Evolutionary conservation across 2,797 vertebrate genomes (phyloP).

Genomic region (Fistularia tabacaria): DNA sequence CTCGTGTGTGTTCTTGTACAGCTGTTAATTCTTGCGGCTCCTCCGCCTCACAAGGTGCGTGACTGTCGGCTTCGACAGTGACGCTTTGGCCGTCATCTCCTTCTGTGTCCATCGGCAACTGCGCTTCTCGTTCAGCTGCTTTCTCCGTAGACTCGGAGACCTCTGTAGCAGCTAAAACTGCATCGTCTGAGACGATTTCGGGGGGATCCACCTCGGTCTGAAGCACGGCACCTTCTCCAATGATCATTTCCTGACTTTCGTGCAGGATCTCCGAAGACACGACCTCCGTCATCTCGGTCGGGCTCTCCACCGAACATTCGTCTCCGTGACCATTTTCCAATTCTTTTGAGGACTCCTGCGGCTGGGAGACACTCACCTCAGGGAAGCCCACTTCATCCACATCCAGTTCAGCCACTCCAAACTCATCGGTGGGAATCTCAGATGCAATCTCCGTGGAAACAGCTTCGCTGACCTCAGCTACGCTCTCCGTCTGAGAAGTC

Average conservation of each 20-base stretch:
- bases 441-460: constrained; percentile 49
- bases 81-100: constrained; percentile 12
- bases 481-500: constrained; percentile 39
- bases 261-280: constrained; percentile 4
- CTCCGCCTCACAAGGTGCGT: constrained; percentile 12
- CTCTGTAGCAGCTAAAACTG: constrained; percentile 6
- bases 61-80: constrained; percentile 1
- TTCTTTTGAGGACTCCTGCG: constrained; percentile 16
- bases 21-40: constrained; percentile 7
- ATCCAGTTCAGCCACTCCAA: constrained; percentile 34
- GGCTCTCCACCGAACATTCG: constrained; percentile 5
- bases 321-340: constrained; percentile 21
- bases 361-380: constrained; percentile 32
- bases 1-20: constrained; percentile 2
- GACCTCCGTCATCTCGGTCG: constrained; percentile 13
- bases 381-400: constrained; percentile 35
- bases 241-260: constrained; percentile 10
- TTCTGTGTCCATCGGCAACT: constrained; percentile 11
- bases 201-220: no score
- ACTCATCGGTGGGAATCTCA: constrained; percentile 41
- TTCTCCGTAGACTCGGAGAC: constrained; percentile 7
- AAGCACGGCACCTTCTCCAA: no score
- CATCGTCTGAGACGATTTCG: constrained; percentile 1
- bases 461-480: constrained; percentile 50
- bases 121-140: constrained; percentile 1